phyloP scores from a whole-genome alignment of 2,888 invertebrate species.

The Tryphoninae sp. region DNA sequence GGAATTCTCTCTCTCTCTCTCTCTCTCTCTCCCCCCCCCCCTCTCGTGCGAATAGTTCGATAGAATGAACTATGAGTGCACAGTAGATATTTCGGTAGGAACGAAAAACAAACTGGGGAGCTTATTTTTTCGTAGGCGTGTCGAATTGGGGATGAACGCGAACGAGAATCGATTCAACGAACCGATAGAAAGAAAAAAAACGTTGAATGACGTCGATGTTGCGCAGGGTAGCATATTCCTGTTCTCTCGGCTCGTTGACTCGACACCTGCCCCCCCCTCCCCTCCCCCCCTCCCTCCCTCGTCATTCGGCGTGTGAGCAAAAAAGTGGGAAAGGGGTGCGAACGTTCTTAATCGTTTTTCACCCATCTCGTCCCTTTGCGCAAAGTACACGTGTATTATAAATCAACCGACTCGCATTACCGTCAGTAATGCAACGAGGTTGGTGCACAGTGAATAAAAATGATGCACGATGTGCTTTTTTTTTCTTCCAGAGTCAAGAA shows the following conservation, averaged over 20 bases:
- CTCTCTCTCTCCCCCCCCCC: no score
- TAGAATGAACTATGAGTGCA: no score
- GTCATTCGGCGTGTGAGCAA: not conserved
- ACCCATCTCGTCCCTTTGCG: not conserved
- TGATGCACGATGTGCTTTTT: not conserved
- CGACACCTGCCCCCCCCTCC: conserved; percentile 53
- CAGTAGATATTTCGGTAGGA: not conserved
- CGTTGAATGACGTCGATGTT: not conserved
- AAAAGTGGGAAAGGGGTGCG: not conserved
- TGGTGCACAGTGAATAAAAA: not conserved
- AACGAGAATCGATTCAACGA: conserved; percentile 60
- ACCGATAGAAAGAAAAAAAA: conserved; percentile 34
- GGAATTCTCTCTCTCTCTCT: no score
- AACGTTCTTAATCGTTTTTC: not conserved
- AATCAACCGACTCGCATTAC: conserved; percentile 3
- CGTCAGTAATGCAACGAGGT: conserved; percentile 8
- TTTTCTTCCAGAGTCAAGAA: not conserved
- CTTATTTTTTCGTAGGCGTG: conserved; percentile 61
- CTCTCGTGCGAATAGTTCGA: not conserved
- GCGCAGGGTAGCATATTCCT: conserved; percentile 10
- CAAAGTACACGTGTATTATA: conserved; percentile 8
- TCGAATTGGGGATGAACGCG: conserved; percentile 55
- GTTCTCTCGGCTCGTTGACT: conserved; percentile 49
- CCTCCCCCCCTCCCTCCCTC: not conserved
- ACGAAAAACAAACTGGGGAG: conserved; percentile 30